Base-by-base conservation (phyloP, 1,140 invertebrate genomes). In the Polyergus mexicanus region DNA sequence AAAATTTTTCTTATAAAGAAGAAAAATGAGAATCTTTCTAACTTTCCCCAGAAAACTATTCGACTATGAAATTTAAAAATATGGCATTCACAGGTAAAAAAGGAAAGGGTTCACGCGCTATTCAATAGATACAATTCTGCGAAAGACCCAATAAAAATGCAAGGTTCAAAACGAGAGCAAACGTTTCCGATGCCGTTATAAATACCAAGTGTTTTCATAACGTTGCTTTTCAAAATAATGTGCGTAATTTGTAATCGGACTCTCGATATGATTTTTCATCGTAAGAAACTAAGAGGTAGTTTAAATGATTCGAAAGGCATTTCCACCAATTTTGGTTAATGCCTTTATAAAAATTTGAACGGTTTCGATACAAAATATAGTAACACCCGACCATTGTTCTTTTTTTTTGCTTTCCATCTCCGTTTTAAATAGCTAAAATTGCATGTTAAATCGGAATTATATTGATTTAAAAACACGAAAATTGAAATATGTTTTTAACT, bases 301-400 rank as follows among this genome's bases (percentile, higher is more conserved):
- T 90, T 84, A 85, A 90, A 19, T 80, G 66, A 86, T 85, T 86
- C 47, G 74, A 68, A 25, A 56, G 68, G 65, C 76, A 11, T 62
- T 56, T n/a, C n/a, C n/a, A 87, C 81, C 63, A 85, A 32, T 3
- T 32, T 32, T 32, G 32, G 3, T 32, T 32, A 32, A 32, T 32
- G 32, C 32, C 32, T 89, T 86, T 85, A 88, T 56, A 44, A 88
- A 47, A 74, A 28, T 44, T 44, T 35, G 7, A 41, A 54, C 74
- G 72, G 86, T 86, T 75, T 68, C 25, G 6, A 0, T 0, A 19
- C 38, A 8, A 44, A 44, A 44, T 8, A 25, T 25, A 41, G 41
- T 54, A 66, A 10, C 10, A 44, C 41, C n/a, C 2, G 10, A 35
- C 1, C 35, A n/a, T 66, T 66, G n/a, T 22, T 66, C 2, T 13